A percentile compares a stretch with the other conserved stretches of the same genome.
These are phyloP conservation scores for Drosophila longiperda DNA, from an alignment of 2,888 invertebrate genomes.

Conservation along the genomic window DNA sequence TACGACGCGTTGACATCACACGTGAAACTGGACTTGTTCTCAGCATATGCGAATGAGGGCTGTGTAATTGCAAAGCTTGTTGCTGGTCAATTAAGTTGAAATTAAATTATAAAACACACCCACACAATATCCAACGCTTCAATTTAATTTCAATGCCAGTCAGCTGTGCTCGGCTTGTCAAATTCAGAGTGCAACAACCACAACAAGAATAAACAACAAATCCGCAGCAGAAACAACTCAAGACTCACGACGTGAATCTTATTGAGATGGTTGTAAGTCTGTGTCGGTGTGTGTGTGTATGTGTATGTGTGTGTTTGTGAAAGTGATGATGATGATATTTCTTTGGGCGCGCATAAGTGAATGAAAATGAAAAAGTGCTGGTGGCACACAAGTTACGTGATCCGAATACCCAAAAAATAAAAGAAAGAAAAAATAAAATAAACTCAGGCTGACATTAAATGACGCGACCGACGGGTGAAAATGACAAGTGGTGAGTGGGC, in stretches of 20 bases:
- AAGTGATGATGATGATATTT: conserved; percentile 8
- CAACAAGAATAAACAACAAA: conserved; percentile 36
- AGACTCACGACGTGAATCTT: conserved; percentile 3
- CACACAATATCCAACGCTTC: conserved; percentile 43
- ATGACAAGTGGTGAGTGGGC: conserved; percentile 45
- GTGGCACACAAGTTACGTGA: conserved; percentile 72
- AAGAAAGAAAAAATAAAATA: neutral
- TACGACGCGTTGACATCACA: conserved; percentile 12
- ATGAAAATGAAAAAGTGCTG: conserved; percentile 80
- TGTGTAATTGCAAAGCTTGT: conserved; percentile 53
- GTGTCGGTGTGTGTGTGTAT: neutral
- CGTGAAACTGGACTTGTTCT: neutral
- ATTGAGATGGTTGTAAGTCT: neutral
- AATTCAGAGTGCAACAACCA: conserved; percentile 1
- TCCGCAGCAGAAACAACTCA: conserved; percentile 3
- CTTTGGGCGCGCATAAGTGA: conserved; percentile 61
- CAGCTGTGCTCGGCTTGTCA: conserved; percentile 33
- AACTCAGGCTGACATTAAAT: conserved; percentile 39
- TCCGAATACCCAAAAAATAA: conserved; percentile 42
- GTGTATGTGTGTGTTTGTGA: conserved; percentile 5
- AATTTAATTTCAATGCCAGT: conserved; percentile 62
- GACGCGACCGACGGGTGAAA: conserved; percentile 39
- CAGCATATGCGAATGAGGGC: conserved; percentile 38
- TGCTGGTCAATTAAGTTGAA: conserved; percentile 68
- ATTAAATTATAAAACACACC: conserved; percentile 66